These are phyloP conservation scores for Cyrtonyx montezumae DNA, from an alignment of 2,113 vertebrate genomes.

Conservation along the genomic window DNA sequence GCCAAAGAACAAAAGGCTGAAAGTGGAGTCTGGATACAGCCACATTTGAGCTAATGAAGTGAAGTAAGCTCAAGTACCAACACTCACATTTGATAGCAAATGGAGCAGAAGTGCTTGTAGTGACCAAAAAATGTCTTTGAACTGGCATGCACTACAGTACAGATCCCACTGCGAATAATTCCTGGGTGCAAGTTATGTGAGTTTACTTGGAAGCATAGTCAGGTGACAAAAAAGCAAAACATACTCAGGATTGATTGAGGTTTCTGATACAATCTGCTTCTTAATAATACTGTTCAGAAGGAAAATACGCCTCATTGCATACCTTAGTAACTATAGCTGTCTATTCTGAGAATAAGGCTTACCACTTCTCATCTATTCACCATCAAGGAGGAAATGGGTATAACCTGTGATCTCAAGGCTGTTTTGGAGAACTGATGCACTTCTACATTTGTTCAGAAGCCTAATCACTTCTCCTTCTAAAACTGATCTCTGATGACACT, in stretches of 20 bases:
- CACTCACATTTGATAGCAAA: not conserved
- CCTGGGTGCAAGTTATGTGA: not conserved
- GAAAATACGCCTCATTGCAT: not conserved
- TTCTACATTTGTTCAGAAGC: not conserved
- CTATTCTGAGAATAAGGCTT: not conserved
- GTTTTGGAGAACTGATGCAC: not conserved
- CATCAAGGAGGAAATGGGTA: not conserved
- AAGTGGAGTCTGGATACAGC: not conserved
- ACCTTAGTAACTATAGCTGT: not conserved
- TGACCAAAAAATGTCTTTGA: not conserved
- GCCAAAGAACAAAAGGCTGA: not conserved
- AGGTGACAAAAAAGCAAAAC: not conserved
- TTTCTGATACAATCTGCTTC: not conserved
- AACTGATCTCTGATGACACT: not conserved
- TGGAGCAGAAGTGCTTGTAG: constrained; percentile 7
- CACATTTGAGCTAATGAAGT: not conserved
- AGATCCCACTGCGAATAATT: not conserved
- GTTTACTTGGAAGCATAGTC: not conserved
- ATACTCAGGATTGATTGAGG: not conserved
- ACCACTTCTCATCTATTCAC: not conserved
- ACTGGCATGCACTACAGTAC: not conserved
- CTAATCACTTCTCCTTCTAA: not conserved
- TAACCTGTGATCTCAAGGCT: not conserved
- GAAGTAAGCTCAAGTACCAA: not conserved
- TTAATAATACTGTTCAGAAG: not conserved